phyloP scores from a whole-genome alignment of 1,140 invertebrate species.

The Ylistrum balloti region DNA sequence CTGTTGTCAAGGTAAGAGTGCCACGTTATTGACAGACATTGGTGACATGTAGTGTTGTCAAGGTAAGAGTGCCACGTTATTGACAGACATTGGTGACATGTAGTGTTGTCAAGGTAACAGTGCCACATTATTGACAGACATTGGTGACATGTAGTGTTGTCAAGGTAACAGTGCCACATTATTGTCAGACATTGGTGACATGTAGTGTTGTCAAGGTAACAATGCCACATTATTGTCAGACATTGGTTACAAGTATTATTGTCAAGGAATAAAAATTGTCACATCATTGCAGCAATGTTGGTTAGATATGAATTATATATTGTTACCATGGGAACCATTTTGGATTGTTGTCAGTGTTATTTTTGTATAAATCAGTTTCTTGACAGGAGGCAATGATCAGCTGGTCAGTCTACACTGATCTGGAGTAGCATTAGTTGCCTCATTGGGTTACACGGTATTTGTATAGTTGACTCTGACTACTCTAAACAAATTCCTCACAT shows the following conservation, averaged over 20 bases:
- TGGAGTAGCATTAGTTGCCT: not conserved
- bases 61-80: too few species aligned
- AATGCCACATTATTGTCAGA: not conserved
- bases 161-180: not conserved
- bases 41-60: too few species aligned
- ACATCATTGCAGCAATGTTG: too few species aligned
- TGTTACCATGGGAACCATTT: not conserved
- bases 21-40: too few species aligned
- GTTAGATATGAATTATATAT: not conserved
- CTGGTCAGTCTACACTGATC: not conserved
- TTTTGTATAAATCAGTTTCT: not conserved
- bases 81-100: not conserved
- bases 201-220: not conserved
- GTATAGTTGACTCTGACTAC: not conserved
- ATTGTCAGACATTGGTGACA: not conserved
- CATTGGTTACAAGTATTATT: not conserved
- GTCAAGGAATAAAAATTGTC: not conserved
- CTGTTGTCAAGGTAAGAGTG: not conserved
- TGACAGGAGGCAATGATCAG: not conserved
- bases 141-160: not conserved
- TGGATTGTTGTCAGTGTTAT: too few species aligned
- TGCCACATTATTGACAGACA: not conserved
- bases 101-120: not conserved
- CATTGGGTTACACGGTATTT: not conserved
- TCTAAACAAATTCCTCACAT: not conserved